phyloP scores from a whole-genome alignment of 2,888 invertebrate species.

The Drosophila merina region DNA sequence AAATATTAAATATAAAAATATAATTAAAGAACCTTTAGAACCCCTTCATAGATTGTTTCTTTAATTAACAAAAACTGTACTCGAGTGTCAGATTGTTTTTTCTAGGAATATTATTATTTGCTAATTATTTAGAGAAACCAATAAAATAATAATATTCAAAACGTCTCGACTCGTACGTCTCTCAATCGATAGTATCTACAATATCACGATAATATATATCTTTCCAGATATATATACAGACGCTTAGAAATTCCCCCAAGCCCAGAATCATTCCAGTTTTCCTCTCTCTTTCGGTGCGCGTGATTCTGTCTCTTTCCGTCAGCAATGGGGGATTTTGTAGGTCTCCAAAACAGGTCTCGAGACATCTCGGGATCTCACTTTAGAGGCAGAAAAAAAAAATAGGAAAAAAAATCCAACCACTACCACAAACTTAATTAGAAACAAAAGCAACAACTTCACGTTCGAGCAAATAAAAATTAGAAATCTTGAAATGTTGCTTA shows the following conservation, averaged over 20 bases:
- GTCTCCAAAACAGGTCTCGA: constrained; percentile 44
- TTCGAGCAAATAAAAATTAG: constrained; percentile 61
- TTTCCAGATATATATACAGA: constrained; percentile 2
- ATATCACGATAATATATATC: not conserved
- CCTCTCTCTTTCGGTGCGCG: not conserved
- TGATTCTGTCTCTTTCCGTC: not conserved
- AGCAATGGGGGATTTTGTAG: constrained; percentile 17
- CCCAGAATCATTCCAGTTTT: constrained; percentile 46
- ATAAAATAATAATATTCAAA: constrained; percentile 27
- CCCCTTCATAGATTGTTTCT: not conserved
- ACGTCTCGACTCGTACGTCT: constrained; percentile 17
- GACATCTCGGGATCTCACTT: constrained; percentile 32
- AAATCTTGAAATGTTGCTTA: constrained; percentile 58
- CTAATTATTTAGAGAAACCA: constrained; percentile 62
- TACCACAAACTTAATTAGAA: constrained; percentile 51
- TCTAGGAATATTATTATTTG: constrained; percentile 40
- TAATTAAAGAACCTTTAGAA: too few species aligned
- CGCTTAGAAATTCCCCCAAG: constrained; percentile 54
- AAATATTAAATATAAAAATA: not conserved
- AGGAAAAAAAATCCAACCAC: constrained; percentile 32
- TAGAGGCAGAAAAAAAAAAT: not conserved
- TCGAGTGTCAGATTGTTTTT: constrained; percentile 29
- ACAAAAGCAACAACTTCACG: constrained; percentile 29
- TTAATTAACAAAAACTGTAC: constrained; percentile 26
- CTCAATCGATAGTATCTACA: not conserved